These are phyloP conservation scores for Hermetia illucens DNA, from an alignment of 1,140 invertebrate genomes.

Conservation along the genomic window DNA sequence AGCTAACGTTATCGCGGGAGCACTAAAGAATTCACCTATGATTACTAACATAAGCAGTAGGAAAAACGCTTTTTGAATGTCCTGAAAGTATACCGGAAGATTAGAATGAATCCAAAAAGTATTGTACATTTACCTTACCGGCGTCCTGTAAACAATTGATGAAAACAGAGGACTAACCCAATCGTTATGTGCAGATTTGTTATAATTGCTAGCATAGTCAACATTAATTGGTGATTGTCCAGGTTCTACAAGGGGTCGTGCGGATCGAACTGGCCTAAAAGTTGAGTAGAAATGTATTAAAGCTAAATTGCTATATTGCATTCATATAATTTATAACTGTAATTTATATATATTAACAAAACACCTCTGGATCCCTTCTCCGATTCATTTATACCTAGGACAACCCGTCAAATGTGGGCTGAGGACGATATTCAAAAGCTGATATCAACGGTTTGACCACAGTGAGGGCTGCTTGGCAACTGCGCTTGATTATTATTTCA, in stretches of 20 bases:
- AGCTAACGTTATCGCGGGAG: constrained; percentile 93
- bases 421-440: no score
- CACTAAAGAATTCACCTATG: constrained; percentile 94
- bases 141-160: constrained; percentile 71
- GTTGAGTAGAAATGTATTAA: no score
- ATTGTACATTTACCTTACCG: constrained; percentile 36
- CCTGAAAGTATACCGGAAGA: constrained; percentile 39
- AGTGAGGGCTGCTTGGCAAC: no score
- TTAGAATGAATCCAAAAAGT: constrained; percentile 4
- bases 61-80: constrained; percentile 95
- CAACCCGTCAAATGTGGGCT: no score
- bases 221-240: constrained; percentile 65
- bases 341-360: no score
- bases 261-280: no score
- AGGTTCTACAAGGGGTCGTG: constrained; percentile 28
- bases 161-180: constrained; percentile 88
- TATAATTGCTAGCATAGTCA: constrained; percentile 67
- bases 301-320: no score
- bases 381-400: no score
- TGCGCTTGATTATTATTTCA: no score
- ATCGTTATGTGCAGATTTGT: constrained; percentile 51
- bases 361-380: no score
- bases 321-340: no score
- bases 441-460: no score
- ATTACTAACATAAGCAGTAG: constrained; percentile 80